Percentiles rank a stretch among this genome's conserved stretches.
Conservation (phyloP, 2,113 vertebrate species). For the Saguinus imperator region DNA sequence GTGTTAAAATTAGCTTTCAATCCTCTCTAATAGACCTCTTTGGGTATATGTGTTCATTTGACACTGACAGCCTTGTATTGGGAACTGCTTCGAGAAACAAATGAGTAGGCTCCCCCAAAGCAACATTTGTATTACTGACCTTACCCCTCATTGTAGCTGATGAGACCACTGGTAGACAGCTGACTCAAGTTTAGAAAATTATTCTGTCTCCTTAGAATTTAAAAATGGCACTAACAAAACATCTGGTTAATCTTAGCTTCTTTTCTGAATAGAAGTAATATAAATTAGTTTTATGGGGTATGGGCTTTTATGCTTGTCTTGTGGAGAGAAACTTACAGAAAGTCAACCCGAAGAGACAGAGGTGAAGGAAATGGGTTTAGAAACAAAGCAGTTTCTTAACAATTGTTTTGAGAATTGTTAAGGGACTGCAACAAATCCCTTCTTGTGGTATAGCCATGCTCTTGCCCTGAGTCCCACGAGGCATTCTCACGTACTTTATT, state of each 20-base stretch:
- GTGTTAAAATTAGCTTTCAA: not conserved
- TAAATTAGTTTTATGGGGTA: not conserved
- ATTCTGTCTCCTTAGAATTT: conserved; percentile 27
- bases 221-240: conserved; percentile 18
- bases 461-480: not conserved
- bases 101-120: not conserved
- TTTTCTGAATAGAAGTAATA: not conserved
- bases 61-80: not conserved
- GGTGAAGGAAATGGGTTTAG: not conserved
- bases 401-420: not conserved
- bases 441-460: not conserved
- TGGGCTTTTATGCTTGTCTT: not conserved
- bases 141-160: not conserved
- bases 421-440: not conserved
- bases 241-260: not conserved
- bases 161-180: not conserved
- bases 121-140: not conserved
- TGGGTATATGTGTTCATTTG: not conserved
- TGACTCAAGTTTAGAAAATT: conserved; percentile 4
- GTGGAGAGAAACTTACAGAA: not conserved
- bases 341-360: not conserved
- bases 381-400: not conserved
- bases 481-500: not conserved
- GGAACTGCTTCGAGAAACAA: not conserved
- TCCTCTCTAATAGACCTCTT: not conserved